Evolutionary conservation across 2,888 invertebrate genomes (phyloP), one percentile per base, ranked within the genome.

Genomic region (Zygothrica quintamaculata): DNA sequence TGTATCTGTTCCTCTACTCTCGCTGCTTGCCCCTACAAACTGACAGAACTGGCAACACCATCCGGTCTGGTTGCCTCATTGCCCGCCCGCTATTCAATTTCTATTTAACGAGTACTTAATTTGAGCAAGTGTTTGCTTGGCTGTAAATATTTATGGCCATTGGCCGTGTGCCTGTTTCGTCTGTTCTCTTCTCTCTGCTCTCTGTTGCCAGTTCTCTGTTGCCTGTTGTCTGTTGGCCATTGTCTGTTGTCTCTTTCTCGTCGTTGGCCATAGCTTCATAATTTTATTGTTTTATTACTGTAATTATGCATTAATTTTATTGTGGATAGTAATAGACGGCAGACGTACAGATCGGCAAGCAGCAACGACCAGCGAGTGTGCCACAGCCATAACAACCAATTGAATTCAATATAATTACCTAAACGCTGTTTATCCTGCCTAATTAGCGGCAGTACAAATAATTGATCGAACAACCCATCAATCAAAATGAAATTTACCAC

Each of bases 31-130:
- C 4, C n/a, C 15, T 53, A 7, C 26, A 8, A 26, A n/a, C n/a
- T n/a, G n/a, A n/a, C n/a, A n/a, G n/a, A n/a, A n/a, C n/a, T n/a
- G n/a, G n/a, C n/a, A n/a, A n/a, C n/a, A 26, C 12, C 62, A 44
- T 44, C 43, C 44, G 15, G 33, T 31, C 16, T 39, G 37, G 55
- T 53, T 26, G 36, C 36, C 31, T 33, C 44, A 25, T 39, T 25
- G 43, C 36, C 61, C 51, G 40, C 50, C 51, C 51, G 74, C 72
- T 68, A 84, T 84, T 78, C 82, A 77, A 79, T 84, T 78, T 77
- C 69, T 64, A 72, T 87, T 84, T 87, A 77, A 82, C 85, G 79
- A 85, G 82, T 87, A 81, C 84, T 87, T 84, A 84, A 84, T 84
- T 84, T 75, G 67, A 71, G 75, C 85, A 84, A 87, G 84, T 85